Evolutionary conservation across 2,888 invertebrate genomes (phyloP).

Genomic region (Trissonchulus sp.): DNA sequence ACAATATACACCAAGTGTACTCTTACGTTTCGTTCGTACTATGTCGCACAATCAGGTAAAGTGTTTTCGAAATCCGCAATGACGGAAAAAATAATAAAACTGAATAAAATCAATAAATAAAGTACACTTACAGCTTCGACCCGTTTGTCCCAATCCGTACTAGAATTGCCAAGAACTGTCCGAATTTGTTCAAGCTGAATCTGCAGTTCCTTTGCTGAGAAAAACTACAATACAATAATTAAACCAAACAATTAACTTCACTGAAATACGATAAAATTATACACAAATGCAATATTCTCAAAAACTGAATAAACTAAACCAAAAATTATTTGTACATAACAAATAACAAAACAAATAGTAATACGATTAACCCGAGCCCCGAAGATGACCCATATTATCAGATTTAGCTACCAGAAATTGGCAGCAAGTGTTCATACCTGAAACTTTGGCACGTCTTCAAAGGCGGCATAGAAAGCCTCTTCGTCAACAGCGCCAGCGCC

Average conservation of each 20-base stretch:
- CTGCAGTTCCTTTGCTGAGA: constrained; percentile 73
- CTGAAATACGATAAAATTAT: too few relatives aligned
- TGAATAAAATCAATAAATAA: neutral
- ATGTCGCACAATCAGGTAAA: too few relatives aligned
- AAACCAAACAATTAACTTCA: too few relatives aligned
- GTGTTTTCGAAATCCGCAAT: too few relatives aligned
- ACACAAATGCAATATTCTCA: neutral
- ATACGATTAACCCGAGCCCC: too few relatives aligned
- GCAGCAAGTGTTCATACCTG: constrained; percentile 55
- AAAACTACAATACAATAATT: constrained; percentile 59
- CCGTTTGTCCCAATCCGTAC: constrained; percentile 86
- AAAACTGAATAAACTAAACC: constrained; percentile 20
- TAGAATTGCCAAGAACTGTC: constrained; percentile 69
- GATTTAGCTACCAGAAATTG: constrained; percentile 27
- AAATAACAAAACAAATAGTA: too few relatives aligned
- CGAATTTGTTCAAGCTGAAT: constrained; percentile 70
- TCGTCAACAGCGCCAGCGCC: constrained; percentile 78
- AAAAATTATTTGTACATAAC: too few relatives aligned
- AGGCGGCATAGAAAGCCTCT: constrained; percentile 76
- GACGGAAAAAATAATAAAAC: constrained; percentile 23
- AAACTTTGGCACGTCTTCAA: constrained; percentile 73
- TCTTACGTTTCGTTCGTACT: too few relatives aligned
- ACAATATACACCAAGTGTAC: too few relatives aligned
- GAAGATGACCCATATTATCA: too few relatives aligned
- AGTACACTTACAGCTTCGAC: constrained; percentile 72